phyloP scores from a whole-genome alignment of 2,888 invertebrate species.

The Sisyra nigra region DNA sequence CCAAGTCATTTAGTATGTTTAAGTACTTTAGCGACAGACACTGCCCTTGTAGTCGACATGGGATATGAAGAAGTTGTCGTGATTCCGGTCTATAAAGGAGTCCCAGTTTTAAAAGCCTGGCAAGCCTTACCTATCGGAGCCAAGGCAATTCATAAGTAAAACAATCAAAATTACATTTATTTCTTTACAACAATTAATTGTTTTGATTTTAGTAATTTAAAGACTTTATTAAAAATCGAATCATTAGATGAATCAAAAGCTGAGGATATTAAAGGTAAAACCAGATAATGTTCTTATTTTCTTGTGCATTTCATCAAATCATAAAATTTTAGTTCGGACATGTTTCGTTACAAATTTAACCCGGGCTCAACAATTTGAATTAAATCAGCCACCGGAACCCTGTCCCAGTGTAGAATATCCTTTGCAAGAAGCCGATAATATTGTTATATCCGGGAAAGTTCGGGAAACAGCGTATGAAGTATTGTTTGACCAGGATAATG shows the following conservation, averaged over 20 bases:
- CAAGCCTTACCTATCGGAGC: constrained; percentile 68
- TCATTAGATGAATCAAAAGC: constrained; percentile 36
- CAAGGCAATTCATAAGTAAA: constrained; percentile 50
- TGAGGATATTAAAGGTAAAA: constrained; percentile 57
- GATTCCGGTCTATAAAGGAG: constrained; percentile 74
- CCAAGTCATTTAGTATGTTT: constrained; percentile 75
- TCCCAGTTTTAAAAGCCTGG: constrained; percentile 71
- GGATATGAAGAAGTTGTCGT: constrained; percentile 73
- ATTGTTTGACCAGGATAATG: constrained; percentile 72
- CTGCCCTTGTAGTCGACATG: constrained; percentile 72
- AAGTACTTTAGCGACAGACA: constrained; percentile 65
- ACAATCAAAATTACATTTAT: no score
- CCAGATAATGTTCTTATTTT: no score
- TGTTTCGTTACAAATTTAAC: constrained; percentile 73
- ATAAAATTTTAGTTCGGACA: constrained; percentile 55
- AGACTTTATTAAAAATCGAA: constrained; percentile 27
- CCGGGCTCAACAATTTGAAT: constrained; percentile 40
- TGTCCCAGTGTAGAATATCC: constrained; percentile 50
- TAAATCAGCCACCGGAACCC: constrained; percentile 29
- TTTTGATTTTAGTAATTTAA: constrained; percentile 21
- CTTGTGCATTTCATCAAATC: no score
- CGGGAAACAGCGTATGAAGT: constrained; percentile 74
- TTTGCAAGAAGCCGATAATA: constrained; percentile 41
- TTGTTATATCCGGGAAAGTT: constrained; percentile 48
- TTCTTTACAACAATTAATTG: no score